Conservation (phyloP, 2,113 vertebrate genomes). For the Oceanodroma tethys region DNA sequence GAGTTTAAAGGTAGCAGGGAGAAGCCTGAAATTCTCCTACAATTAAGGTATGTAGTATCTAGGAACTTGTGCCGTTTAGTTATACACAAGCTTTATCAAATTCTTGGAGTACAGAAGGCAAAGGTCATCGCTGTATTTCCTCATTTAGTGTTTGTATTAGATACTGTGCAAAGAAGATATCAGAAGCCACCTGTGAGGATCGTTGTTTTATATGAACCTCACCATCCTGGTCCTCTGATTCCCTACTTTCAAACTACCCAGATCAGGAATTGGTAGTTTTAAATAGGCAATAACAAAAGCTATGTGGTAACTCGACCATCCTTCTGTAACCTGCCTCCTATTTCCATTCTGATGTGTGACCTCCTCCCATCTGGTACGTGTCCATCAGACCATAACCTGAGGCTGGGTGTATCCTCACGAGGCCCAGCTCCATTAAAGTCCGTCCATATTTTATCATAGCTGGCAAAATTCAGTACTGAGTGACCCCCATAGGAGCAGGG, state of each 20-base stretch:
- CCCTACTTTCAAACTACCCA: neutral
- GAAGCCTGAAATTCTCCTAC: neutral
- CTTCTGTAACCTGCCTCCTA: neutral
- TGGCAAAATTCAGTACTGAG: neutral
- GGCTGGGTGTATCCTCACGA: neutral
- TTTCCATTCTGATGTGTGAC: neutral
- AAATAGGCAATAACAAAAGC: neutral
- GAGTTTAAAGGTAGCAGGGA: neutral
- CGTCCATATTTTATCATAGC: rapidly evolving
- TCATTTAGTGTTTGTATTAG: neutral
- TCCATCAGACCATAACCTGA: neutral
- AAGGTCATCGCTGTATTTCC: neutral
- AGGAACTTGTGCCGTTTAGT: neutral
- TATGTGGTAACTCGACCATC: neutral
- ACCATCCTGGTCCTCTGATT: neutral
- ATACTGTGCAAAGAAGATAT: neutral
- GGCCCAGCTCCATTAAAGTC: neutral
- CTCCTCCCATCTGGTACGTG: neutral
- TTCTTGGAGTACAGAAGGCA: neutral
- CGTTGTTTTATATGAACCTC: neutral
- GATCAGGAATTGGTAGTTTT: neutral
- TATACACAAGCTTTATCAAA: neutral
- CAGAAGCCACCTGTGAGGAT: neutral
- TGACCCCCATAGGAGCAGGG: neutral
- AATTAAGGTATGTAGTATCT: neutral